Evolutionary conservation across 2,888 invertebrate genomes (phyloP).

Genomic region (Acanthoscelides obtectus): DNA sequence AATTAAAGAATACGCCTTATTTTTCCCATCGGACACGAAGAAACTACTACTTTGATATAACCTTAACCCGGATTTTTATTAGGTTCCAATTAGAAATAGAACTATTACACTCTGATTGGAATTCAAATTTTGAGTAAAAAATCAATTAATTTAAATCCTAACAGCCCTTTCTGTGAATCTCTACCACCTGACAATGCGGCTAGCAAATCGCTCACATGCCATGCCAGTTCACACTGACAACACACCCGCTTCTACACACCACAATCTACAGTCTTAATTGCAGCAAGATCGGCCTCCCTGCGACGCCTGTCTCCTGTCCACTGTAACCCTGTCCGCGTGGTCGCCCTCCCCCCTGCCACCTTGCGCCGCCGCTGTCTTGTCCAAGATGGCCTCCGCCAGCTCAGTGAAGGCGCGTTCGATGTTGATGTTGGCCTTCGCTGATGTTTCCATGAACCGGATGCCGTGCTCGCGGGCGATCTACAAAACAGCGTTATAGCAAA

Average conservation of each 20-base stretch:
- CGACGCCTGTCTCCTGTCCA: conserved; percentile 68
- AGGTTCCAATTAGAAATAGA: no score
- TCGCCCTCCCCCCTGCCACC: conserved; percentile 72
- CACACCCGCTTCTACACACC: neutral
- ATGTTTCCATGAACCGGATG: conserved; percentile 96
- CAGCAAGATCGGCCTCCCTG: conserved; percentile 60
- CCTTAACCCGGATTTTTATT: no score
- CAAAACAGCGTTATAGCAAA: no score
- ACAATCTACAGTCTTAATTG: conserved; percentile 24
- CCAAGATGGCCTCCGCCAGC: conserved; percentile 85
- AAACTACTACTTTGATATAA: no score
- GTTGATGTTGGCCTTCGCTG: conserved; percentile 95
- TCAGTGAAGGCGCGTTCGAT: conserved; percentile 94
- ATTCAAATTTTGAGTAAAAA: no score
- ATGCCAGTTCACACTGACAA: neutral
- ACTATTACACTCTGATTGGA: no score
- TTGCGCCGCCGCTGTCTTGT: conserved; percentile 61
- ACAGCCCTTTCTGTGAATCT: no score
- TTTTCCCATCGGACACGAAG: no score
- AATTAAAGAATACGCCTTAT: no score
- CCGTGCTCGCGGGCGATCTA: conserved; percentile 94
- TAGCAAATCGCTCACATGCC: no score
- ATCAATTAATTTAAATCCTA: no score
- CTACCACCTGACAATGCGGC: no score
- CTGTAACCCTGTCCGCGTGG: conserved; percentile 64